phyloP scores from a whole-genome alignment of 1,140 invertebrate genomes.

The Atta texana region DNA sequence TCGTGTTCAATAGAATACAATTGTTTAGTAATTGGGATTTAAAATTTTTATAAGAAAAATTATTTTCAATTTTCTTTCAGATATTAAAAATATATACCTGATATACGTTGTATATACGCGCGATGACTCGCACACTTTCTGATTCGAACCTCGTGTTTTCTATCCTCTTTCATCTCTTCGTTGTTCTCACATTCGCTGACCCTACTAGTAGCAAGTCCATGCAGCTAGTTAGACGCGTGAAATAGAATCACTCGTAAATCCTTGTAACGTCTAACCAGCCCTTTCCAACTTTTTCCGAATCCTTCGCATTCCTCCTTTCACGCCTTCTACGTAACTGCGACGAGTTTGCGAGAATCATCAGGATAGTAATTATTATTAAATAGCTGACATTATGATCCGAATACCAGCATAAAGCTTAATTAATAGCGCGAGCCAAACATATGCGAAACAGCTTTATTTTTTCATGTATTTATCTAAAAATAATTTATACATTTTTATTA shows the following conservation, averaged over 20 bases:
- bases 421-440: not conserved
- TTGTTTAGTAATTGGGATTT: not conserved
- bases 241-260: conserved; percentile 77
- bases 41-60: not conserved
- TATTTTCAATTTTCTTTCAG: not conserved
- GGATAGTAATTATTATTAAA: conserved; percentile 80
- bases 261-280: conserved; percentile 75
- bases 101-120: conserved; percentile 27
- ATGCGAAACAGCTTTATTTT: not conserved
- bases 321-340: not conserved
- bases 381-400: conserved; percentile 36
- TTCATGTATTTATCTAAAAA: not conserved
- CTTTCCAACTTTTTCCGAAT: conserved; percentile 43
- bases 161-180: conserved; percentile 1
- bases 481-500: not conserved
- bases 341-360: conserved; percentile 61
- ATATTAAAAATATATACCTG: not conserved
- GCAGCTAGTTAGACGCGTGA: conserved; percentile 72
- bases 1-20: not conserved
- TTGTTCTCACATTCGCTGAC: conserved; percentile 31
- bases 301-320: not conserved
- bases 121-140: not conserved
- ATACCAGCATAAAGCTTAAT: not conserved
- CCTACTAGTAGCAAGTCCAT: conserved; percentile 53
- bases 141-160: conserved; percentile 15